Evolutionary conservation across 2,888 invertebrate species (phyloP).

Genomic region (Netelia melanura): DNA sequence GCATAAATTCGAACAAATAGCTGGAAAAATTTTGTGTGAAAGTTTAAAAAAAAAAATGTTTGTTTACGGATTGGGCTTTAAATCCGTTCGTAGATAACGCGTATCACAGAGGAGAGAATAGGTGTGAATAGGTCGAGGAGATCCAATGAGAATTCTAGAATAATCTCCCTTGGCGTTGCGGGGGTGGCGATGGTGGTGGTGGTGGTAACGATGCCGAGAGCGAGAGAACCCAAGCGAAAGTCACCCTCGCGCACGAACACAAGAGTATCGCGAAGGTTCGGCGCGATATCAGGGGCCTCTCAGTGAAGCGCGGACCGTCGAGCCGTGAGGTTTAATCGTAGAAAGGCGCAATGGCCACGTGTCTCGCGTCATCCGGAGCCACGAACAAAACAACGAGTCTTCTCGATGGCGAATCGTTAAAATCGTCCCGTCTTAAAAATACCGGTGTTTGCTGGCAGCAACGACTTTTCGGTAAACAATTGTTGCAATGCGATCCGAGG

Average conservation of each 20-base stretch:
- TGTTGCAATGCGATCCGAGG: conserved; percentile 77
- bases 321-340: conserved; percentile 56
- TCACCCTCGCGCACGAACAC: conserved; percentile 46
- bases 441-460: conserved; percentile 79
- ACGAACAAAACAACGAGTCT: conserved; percentile 38
- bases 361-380: conserved; percentile 60
- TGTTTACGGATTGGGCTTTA: too few species aligned
- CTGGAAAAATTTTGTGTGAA: too few species aligned
- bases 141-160: conserved; percentile 59
- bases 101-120: too few species aligned
- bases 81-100: too few species aligned
- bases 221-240: conserved; percentile 18
- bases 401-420: conserved; percentile 37
- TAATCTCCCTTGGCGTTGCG: conserved; percentile 35
- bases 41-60: too few species aligned
- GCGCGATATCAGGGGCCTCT: conserved; percentile 59
- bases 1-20: too few species aligned
- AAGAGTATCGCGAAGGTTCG: conserved; percentile 44
- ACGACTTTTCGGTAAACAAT: conserved; percentile 82
- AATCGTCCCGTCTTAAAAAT: conserved; percentile 38
- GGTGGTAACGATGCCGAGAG: conserved; percentile 14
- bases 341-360: conserved; percentile 70
- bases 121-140: conserved; percentile 2
- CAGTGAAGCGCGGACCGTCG: conserved; percentile 77
- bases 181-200: conserved; percentile 25